Conservation (phyloP, 2,113 vertebrate genomes). For the Cottus gobio region DNA sequence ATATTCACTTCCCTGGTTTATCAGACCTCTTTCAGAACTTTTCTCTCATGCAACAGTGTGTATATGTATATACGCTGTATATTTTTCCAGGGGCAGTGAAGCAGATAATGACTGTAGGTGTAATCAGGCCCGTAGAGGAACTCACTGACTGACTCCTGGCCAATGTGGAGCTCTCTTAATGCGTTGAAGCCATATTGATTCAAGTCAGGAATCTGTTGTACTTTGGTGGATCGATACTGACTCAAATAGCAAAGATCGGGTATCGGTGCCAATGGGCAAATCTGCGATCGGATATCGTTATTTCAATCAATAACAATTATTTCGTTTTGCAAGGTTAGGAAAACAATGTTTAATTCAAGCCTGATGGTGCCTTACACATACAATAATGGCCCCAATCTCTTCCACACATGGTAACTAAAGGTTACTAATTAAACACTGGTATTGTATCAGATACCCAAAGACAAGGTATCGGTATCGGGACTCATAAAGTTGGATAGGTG, state of each 20-base stretch:
- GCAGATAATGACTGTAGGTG: conserved; percentile 17
- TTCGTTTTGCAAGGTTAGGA: no score
- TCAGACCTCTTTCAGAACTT: background rate
- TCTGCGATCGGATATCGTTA: background rate
- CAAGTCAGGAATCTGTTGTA: conserved; percentile 12
- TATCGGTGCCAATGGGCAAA: background rate
- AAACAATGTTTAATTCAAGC: no score
- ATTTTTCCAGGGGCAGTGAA: background rate
- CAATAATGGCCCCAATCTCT: background rate
- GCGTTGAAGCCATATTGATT: conserved; percentile 13
- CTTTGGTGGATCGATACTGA: background rate
- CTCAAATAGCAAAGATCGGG: background rate
- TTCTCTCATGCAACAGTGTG: background rate
- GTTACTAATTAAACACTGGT: background rate
- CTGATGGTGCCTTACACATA: background rate
- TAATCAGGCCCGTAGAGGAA: conserved; percentile 22
- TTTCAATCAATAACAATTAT: background rate
- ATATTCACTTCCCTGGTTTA: conserved; percentile 12
- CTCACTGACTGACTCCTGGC: background rate
- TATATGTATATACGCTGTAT: background rate
- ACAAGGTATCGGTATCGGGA: no score
- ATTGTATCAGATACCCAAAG: background rate
- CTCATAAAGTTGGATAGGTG: background rate
- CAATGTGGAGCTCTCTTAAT: conserved; percentile 8
- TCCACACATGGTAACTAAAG: background rate